A percentile compares a stretch with the other conserved stretches of the same genome.
phyloP scores from a whole-genome alignment of 2,113 vertebrate species.

The Clarias magur region DNA sequence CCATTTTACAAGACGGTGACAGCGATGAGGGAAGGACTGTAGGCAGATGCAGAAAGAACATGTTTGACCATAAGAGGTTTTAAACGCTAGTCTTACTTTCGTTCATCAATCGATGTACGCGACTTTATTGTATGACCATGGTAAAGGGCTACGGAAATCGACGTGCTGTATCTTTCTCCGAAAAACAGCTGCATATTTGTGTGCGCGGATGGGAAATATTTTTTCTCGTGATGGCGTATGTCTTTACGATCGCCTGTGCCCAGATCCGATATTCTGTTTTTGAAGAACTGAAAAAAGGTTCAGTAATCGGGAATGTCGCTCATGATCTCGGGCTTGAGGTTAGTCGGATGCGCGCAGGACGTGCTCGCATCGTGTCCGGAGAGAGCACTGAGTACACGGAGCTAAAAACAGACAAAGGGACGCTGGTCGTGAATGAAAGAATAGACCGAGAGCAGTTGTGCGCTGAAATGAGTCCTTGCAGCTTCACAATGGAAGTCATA shows the following conservation, averaged over 20 bases:
- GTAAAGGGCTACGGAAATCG: background rate
- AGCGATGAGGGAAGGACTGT: background rate
- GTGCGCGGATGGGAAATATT: background rate
- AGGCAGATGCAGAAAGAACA: background rate
- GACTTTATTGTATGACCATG: background rate
- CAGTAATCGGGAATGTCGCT: slow-evolving; percentile 28
- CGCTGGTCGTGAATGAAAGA: slow-evolving; percentile 28
- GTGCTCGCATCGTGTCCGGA: slow-evolving; percentile 20
- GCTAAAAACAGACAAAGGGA: slow-evolving; percentile 26
- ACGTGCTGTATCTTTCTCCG: background rate
- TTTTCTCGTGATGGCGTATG: background rate
- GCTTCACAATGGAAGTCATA: slow-evolving; percentile 30
- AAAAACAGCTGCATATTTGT: background rate
- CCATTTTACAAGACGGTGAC: background rate
- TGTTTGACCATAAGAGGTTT: background rate
- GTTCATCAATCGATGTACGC: background rate
- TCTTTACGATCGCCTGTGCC: background rate
- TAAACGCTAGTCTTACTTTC: background rate
- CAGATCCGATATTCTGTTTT: slow-evolving; percentile 32
- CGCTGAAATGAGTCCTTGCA: slow-evolving; percentile 26
- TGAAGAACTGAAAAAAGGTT: slow-evolving; percentile 39
- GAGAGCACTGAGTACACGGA: slow-evolving; percentile 34
- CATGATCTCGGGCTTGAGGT: slow-evolving; percentile 35
- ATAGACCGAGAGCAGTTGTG: slow-evolving; percentile 35
- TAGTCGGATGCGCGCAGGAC: slow-evolving; percentile 20